Percentiles rank a stretch among this genome's conserved stretches.
These are phyloP conservation scores for Girardia tigrina DNA, from an alignment of 2,888 invertebrate genomes.

Conservation along the genomic window DNA sequence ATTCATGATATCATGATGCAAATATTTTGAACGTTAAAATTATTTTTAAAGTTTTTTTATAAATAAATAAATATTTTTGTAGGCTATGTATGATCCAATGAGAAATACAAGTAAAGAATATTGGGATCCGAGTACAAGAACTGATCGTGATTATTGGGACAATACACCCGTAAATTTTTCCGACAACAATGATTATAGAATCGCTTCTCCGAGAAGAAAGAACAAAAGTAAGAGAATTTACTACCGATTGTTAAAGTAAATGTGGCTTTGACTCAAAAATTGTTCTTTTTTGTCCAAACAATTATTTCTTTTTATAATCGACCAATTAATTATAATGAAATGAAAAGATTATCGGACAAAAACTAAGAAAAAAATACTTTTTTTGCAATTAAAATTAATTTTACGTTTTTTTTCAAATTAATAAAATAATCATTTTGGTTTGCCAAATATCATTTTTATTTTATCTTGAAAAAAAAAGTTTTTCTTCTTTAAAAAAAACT, in stretches of 20 bases:
- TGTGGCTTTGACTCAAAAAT: background rate
- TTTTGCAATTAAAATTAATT: too few relatives aligned
- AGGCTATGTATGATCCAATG: background rate
- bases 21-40: background rate
- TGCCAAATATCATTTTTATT: too few relatives aligned
- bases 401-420: too few relatives aligned
- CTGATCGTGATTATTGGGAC: background rate
- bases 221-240: background rate
- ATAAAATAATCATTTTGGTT: too few relatives aligned
- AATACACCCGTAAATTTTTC: background rate
- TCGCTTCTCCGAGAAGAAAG: conserved; percentile 9
- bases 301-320: too few relatives aligned
- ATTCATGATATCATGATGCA: background rate
- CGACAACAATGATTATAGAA: background rate
- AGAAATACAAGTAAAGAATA: conserved; percentile 1
- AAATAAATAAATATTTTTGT: background rate
- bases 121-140: background rate
- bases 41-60: background rate
- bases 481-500: too few relatives aligned
- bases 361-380: too few relatives aligned
- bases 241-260: background rate
- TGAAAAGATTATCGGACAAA: too few relatives aligned
- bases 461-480: too few relatives aligned
- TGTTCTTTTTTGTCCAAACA: too few relatives aligned
- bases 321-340: too few relatives aligned